Conservation (phyloP, 2,797 vertebrate species). For the Rhadinocentrus ornatus region DNA sequence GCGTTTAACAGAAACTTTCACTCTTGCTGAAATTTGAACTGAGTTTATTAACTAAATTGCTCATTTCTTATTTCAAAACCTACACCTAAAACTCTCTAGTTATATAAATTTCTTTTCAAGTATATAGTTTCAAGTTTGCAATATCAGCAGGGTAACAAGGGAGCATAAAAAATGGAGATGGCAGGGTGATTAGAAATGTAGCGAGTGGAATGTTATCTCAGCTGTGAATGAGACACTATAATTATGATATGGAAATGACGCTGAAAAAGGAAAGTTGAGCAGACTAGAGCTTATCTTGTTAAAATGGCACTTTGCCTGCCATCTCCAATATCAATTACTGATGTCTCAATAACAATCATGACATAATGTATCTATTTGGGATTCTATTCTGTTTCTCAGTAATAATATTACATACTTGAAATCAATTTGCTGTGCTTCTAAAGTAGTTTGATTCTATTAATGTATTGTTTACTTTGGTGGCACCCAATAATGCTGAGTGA, state of each 20-base stretch:
- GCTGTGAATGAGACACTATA: slow-evolving; percentile 90
- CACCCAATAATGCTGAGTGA: slow-evolving; percentile 43
- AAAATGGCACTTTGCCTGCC: slow-evolving; percentile 47
- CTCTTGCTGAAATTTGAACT: slow-evolving; percentile 9
- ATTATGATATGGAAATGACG: slow-evolving; percentile 96
- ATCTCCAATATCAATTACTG: slow-evolving; percentile 63
- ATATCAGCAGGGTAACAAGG: slow-evolving; percentile 28
- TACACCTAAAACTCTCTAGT: slow-evolving; percentile 12
- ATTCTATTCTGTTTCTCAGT: slow-evolving; percentile 33
- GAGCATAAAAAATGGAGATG: slow-evolving; percentile 43
- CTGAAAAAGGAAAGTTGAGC: slow-evolving; percentile 80
- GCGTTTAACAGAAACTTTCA: slow-evolving; percentile 2
- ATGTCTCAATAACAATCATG: slow-evolving; percentile 64
- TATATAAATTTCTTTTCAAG: slow-evolving; percentile 1
- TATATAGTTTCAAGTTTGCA: slow-evolving; percentile 37
- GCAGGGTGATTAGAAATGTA: slow-evolving; percentile 50
- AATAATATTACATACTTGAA: slow-evolving; percentile 55
- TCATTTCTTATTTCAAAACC: background rate
- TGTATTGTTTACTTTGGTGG: slow-evolving; percentile 56
- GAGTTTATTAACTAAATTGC: slow-evolving; percentile 7
- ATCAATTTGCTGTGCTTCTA: slow-evolving; percentile 55
- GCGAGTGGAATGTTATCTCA: slow-evolving; percentile 89
- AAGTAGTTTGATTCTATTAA: slow-evolving; percentile 52
- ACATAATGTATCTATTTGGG: slow-evolving; percentile 49
- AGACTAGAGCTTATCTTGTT: slow-evolving; percentile 65